Conservation (phyloP, 2,113 vertebrate species). For the Alligator sinensis region DNA sequence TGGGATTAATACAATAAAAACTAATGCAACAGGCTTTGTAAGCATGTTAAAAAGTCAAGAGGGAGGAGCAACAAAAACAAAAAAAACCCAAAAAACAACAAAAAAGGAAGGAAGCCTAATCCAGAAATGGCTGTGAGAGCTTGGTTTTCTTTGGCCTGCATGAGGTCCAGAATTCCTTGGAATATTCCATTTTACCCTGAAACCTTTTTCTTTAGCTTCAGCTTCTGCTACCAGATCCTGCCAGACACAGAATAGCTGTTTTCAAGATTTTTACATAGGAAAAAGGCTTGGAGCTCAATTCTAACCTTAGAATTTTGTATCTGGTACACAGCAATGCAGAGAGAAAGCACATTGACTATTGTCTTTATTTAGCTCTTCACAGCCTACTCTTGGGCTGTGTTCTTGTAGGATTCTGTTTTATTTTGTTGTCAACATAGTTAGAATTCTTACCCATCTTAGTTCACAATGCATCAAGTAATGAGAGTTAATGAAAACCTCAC, state of each 20-base stretch:
- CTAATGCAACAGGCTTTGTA: no score
- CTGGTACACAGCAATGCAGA: not conserved
- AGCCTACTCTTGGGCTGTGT: not conserved
- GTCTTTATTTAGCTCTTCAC: constrained; percentile 13
- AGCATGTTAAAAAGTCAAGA: no score
- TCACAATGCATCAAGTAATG: constrained; percentile 44
- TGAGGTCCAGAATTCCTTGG: no score
- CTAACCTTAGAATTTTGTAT: not conserved
- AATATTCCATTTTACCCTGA: no score
- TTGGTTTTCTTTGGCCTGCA: no score
- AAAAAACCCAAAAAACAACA: no score
- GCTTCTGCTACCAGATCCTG: not conserved
- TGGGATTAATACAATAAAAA: no score
- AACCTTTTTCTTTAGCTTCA: not conserved
- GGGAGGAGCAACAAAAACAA: no score
- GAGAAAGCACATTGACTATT: not conserved
- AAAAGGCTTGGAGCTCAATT: not conserved
- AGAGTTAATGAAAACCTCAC: constrained; percentile 49
- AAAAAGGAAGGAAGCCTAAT: no score
- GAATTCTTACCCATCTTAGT: not conserved
- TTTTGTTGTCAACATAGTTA: not conserved
- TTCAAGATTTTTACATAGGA: not conserved
- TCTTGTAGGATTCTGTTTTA: constrained; percentile 28
- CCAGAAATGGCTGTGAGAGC: no score
- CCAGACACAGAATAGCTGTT: not conserved